phyloP scores from a whole-genome alignment of 2,113 vertebrate genomes.

The Cavia aperea region DNA sequence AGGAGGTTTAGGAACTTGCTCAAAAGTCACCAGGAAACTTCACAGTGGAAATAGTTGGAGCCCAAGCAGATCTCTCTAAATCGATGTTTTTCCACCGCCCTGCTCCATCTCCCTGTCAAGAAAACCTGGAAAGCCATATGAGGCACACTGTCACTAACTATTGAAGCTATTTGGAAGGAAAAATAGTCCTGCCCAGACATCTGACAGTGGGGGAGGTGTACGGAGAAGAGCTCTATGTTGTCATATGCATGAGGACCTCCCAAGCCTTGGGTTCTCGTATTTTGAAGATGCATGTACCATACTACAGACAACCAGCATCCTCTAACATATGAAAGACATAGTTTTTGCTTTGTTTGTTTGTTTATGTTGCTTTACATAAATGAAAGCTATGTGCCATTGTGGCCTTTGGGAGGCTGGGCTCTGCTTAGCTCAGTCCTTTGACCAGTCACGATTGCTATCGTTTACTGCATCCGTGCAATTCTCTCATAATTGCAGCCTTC shows the following conservation, averaged over 20 bases:
- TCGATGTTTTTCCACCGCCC: not conserved
- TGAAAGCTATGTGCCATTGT: not conserved
- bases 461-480: not conserved
- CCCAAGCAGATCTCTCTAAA: not conserved
- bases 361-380: not conserved
- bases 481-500: constrained; percentile 39
- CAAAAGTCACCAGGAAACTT: not conserved
- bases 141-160: not conserved
- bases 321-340: not conserved
- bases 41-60: not conserved
- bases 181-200: not conserved
- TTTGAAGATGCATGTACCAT: not conserved
- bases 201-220: not conserved
- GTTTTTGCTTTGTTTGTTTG: not conserved
- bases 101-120: not conserved
- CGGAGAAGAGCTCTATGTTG: not conserved
- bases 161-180: not conserved
- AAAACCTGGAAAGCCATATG: not conserved
- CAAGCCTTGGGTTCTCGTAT: not conserved
- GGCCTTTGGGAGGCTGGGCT: not conserved
- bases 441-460: not conserved
- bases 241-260: not conserved
- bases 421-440: not conserved
- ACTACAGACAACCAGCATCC: not conserved
- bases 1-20: not conserved